phyloP scores from a whole-genome alignment of 2,888 invertebrate species.

The Tuberolachnus salignus region DNA sequence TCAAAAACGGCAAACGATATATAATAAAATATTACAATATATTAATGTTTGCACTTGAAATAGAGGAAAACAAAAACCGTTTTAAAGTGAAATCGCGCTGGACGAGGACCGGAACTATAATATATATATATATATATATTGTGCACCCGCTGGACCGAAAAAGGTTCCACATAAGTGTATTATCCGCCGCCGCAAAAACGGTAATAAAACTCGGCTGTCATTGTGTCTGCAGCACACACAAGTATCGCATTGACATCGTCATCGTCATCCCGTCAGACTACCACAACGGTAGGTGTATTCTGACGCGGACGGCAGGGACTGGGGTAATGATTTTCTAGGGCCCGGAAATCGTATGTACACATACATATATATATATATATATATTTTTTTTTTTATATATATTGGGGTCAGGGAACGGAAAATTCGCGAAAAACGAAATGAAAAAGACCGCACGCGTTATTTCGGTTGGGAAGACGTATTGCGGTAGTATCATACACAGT shows the following conservation, averaged over 20 bases:
- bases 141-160: slow-evolving; percentile 4
- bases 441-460: background rate
- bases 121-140: no score
- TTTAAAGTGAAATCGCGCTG: no score
- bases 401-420: background rate
- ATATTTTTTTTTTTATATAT: background rate
- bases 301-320: background rate
- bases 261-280: background rate
- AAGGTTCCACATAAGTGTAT: slow-evolving; percentile 27
- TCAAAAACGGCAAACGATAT: no score
- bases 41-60: background rate
- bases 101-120: background rate
- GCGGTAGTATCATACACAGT: background rate
- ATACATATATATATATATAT: no score
- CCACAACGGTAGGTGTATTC: background rate
- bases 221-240: background rate
- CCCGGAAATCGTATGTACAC: background rate
- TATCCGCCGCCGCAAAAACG: background rate
- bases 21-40: no score
- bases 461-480: slow-evolving; percentile 6
- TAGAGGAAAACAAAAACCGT: background rate
- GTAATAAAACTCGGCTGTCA: slow-evolving; percentile 29
- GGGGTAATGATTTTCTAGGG: slow-evolving; percentile 28
- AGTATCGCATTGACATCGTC: background rate
- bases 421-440: background rate